phyloP scores from a whole-genome alignment of 2,113 vertebrate genomes.

The Oenanthe oenanthe region DNA sequence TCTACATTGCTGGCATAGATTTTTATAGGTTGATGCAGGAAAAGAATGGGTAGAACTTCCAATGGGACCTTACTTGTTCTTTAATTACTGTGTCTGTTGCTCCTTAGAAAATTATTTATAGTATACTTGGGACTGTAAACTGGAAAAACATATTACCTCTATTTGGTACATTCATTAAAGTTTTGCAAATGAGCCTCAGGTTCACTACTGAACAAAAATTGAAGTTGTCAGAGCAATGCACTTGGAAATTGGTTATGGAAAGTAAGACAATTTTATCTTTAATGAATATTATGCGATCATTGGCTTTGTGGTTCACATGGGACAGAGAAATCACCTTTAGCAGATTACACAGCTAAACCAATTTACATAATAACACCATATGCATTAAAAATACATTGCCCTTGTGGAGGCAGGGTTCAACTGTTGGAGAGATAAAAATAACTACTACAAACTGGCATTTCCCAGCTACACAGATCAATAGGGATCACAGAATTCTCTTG shows the following conservation, averaged over 20 bases:
- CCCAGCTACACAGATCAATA: not conserved
- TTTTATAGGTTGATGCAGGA: not conserved
- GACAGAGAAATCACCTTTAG: slow-evolving; percentile 67
- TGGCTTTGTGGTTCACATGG: slow-evolving; percentile 60
- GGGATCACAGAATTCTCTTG: slow-evolving; percentile 44
- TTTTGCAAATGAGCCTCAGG: slow-evolving; percentile 48
- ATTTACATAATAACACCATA: slow-evolving; percentile 70
- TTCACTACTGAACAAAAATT: slow-evolving; percentile 56
- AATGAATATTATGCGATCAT: slow-evolving; percentile 64
- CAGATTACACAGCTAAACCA: slow-evolving; percentile 64
- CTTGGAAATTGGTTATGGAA: slow-evolving; percentile 55
- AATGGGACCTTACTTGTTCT: not conserved
- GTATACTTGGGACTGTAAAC: not conserved
- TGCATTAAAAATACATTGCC: slow-evolving; percentile 68
- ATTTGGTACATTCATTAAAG: slow-evolving; percentile 14
- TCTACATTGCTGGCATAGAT: not conserved
- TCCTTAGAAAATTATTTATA: slow-evolving; percentile 37
- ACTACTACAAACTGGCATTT: slow-evolving; percentile 1
- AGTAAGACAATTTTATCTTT: slow-evolving; percentile 68
- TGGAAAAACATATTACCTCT: not conserved
- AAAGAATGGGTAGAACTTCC: not conserved
- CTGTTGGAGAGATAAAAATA: slow-evolving; percentile 51
- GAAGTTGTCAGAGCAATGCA: slow-evolving; percentile 52
- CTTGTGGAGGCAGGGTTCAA: slow-evolving; percentile 40
- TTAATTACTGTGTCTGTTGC: slow-evolving; percentile 16